A percentile compares a stretch with the other conserved stretches of the same genome.
Evolutionary conservation across 92 coral and sea anemone genomes (phyloP).

Genomic region (Zoanthus sociatus): DNA sequence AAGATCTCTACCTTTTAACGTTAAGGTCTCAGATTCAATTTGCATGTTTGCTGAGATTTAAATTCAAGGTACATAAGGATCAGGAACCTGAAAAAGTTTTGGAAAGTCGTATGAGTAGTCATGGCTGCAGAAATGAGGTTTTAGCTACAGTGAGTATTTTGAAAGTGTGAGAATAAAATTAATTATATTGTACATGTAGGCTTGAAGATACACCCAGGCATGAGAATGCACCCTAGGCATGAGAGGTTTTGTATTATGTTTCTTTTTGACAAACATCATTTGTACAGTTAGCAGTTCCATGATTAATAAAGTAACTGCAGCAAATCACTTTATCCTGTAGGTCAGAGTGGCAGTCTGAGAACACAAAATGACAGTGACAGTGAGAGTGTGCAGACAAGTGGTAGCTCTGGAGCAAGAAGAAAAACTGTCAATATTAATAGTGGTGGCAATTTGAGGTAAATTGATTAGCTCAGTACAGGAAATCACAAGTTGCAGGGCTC

Average conservation of each 20-base stretch:
- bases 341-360: constrained; percentile 60
- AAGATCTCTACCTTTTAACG: too few relatives aligned
- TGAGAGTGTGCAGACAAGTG: constrained; percentile 75
- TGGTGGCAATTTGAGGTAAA: constrained; percentile 62
- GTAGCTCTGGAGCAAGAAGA: constrained; percentile 78
- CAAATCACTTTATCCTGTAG: constrained; percentile 1
- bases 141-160: too few relatives aligned
- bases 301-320: neutral
- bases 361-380: constrained; percentile 67
- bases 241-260: neutral
- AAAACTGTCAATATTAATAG: constrained; percentile 53
- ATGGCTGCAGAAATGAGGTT: too few relatives aligned
- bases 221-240: too few relatives aligned
- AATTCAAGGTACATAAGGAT: too few relatives aligned
- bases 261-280: neutral
- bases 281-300: neutral
- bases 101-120: too few relatives aligned
- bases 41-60: too few relatives aligned
- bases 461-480: neutral
- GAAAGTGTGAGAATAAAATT: too few relatives aligned
- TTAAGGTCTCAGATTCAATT: too few relatives aligned
- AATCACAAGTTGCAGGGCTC: neutral
- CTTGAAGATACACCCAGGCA: too few relatives aligned
- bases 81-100: too few relatives aligned
- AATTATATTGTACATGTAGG: too few relatives aligned